A percentile compares a stretch with the other conserved stretches of the same genome.
Evolutionary conservation across 2,797 vertebrate genomes (phyloP).

Genomic region (Pteronotus mesoamericanus): DNA sequence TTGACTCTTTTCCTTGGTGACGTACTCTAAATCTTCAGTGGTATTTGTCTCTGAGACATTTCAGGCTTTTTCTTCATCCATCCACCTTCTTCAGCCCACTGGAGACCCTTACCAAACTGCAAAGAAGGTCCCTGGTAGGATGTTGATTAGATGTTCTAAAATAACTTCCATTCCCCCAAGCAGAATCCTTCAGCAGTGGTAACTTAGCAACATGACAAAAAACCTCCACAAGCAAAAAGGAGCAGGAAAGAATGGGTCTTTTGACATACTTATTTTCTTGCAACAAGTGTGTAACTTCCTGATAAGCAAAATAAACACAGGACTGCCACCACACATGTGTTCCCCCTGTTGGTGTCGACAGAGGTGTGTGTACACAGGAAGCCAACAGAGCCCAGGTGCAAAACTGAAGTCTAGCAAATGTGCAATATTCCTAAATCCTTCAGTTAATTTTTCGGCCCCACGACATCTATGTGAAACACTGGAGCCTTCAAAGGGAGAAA

Average conservation of each 20-base stretch:
- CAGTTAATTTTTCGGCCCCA: constrained; percentile 67
- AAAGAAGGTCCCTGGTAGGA: constrained; percentile 31
- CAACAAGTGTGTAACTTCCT: constrained; percentile 76
- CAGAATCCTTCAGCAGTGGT: constrained; percentile 63
- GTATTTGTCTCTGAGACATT: background rate
- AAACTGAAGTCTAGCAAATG: constrained; percentile 68
- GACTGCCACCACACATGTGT: background rate
- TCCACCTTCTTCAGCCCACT: background rate
- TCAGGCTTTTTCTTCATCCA: background rate
- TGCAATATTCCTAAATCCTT: constrained; percentile 63
- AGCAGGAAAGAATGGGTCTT: constrained; percentile 64
- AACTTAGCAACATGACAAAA: constrained; percentile 78
- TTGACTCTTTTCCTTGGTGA: background rate
- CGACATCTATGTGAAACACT: constrained; percentile 62
- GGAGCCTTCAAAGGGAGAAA: constrained; percentile 40
- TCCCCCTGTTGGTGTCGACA: constrained; percentile 64
- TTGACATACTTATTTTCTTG: constrained; percentile 66
- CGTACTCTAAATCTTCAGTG: background rate
- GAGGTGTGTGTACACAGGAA: constrained; percentile 72
- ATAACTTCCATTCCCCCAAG: constrained; percentile 66
- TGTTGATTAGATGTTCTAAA: constrained; percentile 70
- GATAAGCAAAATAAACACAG: constrained; percentile 76
- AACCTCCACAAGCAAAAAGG: constrained; percentile 58
- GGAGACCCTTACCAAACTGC: constrained; percentile 4
- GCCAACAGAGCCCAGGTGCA: constrained; percentile 54